These are phyloP conservation scores for Malurus leucopterus DNA, from an alignment of 2,797 vertebrate genomes.

Conservation along the genomic window DNA sequence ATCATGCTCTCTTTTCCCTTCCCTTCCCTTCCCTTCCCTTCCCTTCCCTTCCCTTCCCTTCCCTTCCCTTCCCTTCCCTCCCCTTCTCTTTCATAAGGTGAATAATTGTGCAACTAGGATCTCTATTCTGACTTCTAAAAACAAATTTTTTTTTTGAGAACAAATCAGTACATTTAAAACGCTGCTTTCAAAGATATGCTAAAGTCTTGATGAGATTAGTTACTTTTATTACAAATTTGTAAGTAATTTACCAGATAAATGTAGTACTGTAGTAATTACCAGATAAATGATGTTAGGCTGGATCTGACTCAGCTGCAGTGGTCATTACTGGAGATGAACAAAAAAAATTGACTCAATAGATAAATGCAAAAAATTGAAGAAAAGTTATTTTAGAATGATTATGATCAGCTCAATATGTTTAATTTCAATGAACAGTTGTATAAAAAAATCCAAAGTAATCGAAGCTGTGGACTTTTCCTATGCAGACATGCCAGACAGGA, in stretches of 20 bases:
- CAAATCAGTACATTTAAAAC: not conserved
- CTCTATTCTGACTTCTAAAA: not conserved
- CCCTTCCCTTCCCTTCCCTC: rapidly evolving
- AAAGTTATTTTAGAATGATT: not conserved
- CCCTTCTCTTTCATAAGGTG: rapidly evolving
- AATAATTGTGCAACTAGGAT: not conserved
- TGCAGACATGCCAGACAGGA: not conserved
- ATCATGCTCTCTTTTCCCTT: rapidly evolving
- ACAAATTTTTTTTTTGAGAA: not conserved
- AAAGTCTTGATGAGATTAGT: not conserved
- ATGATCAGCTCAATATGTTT: not conserved
- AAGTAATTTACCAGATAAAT: not conserved
- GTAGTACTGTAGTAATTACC: not conserved
- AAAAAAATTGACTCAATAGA: not conserved
- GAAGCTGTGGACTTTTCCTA: not conserved
- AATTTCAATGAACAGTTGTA: not conserved
- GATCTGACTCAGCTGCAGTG: not conserved
- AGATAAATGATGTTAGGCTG: not conserved
- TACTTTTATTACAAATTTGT: not conserved
- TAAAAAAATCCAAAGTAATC: not conserved
- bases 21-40: not conserved
- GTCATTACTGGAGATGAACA: not conserved
- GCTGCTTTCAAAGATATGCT: not conserved
- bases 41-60: not conserved
- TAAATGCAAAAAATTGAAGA: not conserved